Evolutionary conservation across 2,888 invertebrate genomes (phyloP), one percentile per base, ranked within the genome.

Genomic region (Artemia sp.): DNA sequence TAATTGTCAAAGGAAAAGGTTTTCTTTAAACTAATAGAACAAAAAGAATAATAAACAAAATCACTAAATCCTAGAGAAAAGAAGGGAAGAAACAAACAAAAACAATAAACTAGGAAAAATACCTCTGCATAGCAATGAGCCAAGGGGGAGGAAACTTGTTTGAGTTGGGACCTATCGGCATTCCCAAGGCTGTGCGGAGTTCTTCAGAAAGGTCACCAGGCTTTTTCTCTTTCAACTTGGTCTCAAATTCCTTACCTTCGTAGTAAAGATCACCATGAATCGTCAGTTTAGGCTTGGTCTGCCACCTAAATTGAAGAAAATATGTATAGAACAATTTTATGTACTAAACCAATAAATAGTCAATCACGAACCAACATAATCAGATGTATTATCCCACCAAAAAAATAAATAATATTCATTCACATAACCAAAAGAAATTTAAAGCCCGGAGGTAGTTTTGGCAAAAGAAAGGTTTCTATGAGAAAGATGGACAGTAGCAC

Each of bases 211-310:
- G 79, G 77, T 97, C 95, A 0, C 98, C 98, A 0, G 98, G 98
- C 77, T 99, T 98, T 80, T 98, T 98, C 79, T 98, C 97, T 71
- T 93, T 92, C 71, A 98, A 82, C 52, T 95, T 84, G 0, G 97
- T 97, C 80, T 99, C 98, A 78, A 95, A 94, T 80, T 98, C 98
- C 79, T 97, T 97, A 66, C 97, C 96, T 79, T 98, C 97, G 78
- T 97, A 98, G 79, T 98, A 98, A 10, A 98, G 82, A 80, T 98
- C 98, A 8, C 98, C 98, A 78, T 98, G 96, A 75, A 95, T 94
- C 0, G 96, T 95, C 93, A 99, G 94, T 73, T 90, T 87, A 0
- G 98, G 98, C 78, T 99, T 99, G 0, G 95, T 95, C 78, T 99
- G 98, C 93, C 95, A 98, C 77, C 90, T 89, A 72, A 68, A 69